Evolutionary conservation across 2,113 vertebrate species (phyloP), one percentile per base, ranked within the genome.

Genomic region (Pantherophis guttatus): DNA sequence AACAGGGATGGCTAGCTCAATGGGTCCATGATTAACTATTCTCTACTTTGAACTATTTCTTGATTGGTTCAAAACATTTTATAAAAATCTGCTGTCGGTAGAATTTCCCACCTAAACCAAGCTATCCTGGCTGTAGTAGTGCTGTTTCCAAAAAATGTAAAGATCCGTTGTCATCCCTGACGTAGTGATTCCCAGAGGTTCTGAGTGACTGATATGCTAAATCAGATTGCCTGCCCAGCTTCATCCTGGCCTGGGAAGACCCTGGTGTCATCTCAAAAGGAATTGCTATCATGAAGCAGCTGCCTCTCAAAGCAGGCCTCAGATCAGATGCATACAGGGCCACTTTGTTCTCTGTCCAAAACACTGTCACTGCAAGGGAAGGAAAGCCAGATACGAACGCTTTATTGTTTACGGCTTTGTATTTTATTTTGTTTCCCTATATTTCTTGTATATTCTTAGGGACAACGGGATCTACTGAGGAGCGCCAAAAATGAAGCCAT

Each of bases 401-500:
- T 75, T 26, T 65, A 48, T 11, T 48, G 86, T 48, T 48, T 19
- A 1, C 97, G 95, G 96, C 90, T 92, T 33, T 96, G 85, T 26
- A 5, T 39, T 89, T 52, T 81, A 81, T 17, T 95, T 96, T 89
- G 70, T 94, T 85, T 91, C 0, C 94, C 12, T 93, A 0, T 95
- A 96, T 39, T 96, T 1, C 94, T 70, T 94, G 23, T 95, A 2
- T 57, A 29, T 55, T 91, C 95, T 86, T 95, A 99, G 99, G 99
- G 99, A 90, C 99, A 99, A 97, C 98, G 98, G 50, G 99, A 99
- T 95, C 98, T 99, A 95, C 91, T 99, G 96, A 99, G 98, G 52
- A 98, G 98, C 0, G 99, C 99, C 86, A 99, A 98, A 98, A 98
- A 98, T 0, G 99, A 99, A 94, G 98, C 99, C 55, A 90, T 99